These are phyloP conservation scores for Tenthredo livida DNA, from an alignment of 2,888 invertebrate genomes.

Conservation along the genomic window DNA sequence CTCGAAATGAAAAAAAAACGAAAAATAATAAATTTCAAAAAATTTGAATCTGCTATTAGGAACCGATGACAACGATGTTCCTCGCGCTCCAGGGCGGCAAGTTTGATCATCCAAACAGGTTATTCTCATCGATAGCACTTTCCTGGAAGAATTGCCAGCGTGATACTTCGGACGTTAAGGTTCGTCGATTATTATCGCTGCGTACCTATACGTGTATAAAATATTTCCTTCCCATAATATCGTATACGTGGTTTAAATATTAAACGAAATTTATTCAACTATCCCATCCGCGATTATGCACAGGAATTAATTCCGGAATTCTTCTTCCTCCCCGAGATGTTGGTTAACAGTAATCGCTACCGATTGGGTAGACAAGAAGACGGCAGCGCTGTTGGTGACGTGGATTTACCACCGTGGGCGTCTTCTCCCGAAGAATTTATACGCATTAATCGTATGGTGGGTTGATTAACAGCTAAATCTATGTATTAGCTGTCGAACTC, in stretches of 20 bases:
- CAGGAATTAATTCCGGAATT: conserved; percentile 99
- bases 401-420: conserved; percentile 98
- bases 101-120: conserved; percentile 98
- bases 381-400: conserved; percentile 87
- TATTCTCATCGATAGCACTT: conserved; percentile 96
- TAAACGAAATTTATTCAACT: not conserved
- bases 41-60: conserved; percentile 81
- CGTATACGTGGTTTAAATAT: not conserved
- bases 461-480: conserved; percentile 53
- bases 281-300: not conserved
- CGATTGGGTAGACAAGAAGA: conserved; percentile 94
- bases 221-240: no score
- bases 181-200: conserved; percentile 71
- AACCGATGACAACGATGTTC: conserved; percentile 99
- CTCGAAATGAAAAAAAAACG: not conserved
- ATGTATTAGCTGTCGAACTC: not conserved
- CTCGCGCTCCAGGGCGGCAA: conserved; percentile 98
- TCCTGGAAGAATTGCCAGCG: conserved; percentile 99
- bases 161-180: conserved; percentile 99
- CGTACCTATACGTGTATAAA: not conserved
- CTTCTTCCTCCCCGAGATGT: conserved; percentile 99
- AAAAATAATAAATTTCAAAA: not conserved
- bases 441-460: conserved; percentile 95
- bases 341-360: conserved; percentile 92
- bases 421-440: conserved; percentile 98